Percentiles rank a stretch among this genome's conserved stretches.
These are phyloP conservation scores for Cyphomyrus plagiostoma DNA, from an alignment of 2,113 vertebrate species.

Conservation along the genomic window DNA sequence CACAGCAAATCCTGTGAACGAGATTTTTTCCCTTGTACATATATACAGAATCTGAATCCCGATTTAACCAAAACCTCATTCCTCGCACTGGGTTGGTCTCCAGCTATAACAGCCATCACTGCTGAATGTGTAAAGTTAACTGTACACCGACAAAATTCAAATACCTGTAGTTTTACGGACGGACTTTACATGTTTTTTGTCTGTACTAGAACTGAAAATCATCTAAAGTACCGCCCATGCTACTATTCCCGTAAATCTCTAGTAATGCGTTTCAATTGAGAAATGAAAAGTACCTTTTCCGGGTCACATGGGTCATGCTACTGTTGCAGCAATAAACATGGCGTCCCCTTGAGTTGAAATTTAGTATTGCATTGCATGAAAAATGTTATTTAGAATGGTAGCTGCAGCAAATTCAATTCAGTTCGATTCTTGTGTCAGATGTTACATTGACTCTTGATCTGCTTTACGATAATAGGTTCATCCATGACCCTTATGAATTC, in stretches of 20 bases:
- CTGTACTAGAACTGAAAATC: not conserved
- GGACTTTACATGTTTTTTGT: not conserved
- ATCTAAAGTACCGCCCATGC: not conserved
- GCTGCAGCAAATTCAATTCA: not conserved
- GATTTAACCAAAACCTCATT: not conserved
- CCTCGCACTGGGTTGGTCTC: not conserved
- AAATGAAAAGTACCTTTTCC: conserved; percentile 40
- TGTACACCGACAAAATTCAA: not conserved
- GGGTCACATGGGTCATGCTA: conserved; percentile 22
- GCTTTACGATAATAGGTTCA: not conserved
- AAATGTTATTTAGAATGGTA: not conserved
- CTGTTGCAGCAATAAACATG: not conserved
- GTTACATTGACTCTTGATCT: not conserved
- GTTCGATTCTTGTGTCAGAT: not conserved
- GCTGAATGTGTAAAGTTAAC: not conserved
- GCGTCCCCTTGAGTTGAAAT: conserved; percentile 26
- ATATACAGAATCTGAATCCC: not conserved
- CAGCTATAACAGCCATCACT: not conserved
- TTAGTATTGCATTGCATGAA: not conserved
- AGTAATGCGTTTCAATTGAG: not conserved
- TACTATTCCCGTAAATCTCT: not conserved
- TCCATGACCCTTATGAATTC: not conserved
- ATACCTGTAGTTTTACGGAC: not conserved
- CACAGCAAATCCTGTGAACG: not conserved
- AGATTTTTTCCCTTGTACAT: not conserved